Percentiles rank a stretch among this genome's conserved stretches.
Conservation (phyloP, 2,888 invertebrate genomes). For the Agrochola lota region DNA sequence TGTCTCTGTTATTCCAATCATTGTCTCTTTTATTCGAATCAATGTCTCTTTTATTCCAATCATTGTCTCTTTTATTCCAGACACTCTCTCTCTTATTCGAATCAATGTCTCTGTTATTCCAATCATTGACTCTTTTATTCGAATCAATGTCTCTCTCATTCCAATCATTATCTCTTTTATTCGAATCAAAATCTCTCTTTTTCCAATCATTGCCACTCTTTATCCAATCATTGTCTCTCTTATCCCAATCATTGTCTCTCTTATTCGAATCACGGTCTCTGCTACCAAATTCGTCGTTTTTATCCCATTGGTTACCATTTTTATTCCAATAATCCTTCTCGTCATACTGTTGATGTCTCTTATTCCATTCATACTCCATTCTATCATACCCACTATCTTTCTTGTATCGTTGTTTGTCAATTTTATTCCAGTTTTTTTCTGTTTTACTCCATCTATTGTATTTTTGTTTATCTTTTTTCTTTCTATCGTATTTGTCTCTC, state of each 20-base stretch:
- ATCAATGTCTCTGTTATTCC: constrained; percentile 1
- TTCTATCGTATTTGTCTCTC: neutral
- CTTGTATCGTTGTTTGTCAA: neutral
- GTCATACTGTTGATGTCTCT: constrained; percentile 17
- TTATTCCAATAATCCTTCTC: neutral
- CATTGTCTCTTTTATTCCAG: neutral
- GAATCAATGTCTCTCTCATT: neutral
- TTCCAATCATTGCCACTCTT: neutral
- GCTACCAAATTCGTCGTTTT: neutral
- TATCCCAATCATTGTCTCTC: neutral
- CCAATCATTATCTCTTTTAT: neutral
- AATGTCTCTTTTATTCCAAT: neutral
- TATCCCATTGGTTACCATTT: neutral
- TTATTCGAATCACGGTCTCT: neutral
- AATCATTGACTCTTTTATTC: neutral
- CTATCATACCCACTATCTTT: neutral
- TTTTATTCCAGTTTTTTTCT: neutral
- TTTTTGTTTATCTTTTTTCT: neutral
- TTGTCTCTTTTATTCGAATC: neutral
- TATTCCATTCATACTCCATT: constrained; percentile 35
- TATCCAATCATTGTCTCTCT: neutral
- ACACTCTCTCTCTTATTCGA: neutral
- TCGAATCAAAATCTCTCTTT: neutral
- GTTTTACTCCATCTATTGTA: neutral
- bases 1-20: neutral